Conservation (phyloP, 2,888 invertebrate genomes). For the Orthonevra nobilis region DNA sequence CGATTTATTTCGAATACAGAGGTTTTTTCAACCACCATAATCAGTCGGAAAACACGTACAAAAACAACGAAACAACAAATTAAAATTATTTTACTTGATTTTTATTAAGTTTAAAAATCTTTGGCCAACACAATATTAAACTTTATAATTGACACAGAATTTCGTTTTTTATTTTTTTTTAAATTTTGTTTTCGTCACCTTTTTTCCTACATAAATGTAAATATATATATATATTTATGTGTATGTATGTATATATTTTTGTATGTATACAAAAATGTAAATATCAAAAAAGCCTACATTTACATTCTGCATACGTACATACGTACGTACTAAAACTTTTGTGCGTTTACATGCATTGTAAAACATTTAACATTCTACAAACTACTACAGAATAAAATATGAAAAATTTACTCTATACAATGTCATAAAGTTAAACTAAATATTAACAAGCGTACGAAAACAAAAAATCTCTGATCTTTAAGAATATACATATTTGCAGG, state of each 20-base stretch:
- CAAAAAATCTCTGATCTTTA: constrained; percentile 18
- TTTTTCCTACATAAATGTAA: too few species aligned
- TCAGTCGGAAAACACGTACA: too few species aligned
- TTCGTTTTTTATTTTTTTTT: constrained; percentile 37
- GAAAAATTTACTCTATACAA: neutral
- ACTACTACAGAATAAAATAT: constrained; percentile 16
- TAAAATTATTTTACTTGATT: constrained; percentile 55
- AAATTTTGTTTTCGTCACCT: too few species aligned
- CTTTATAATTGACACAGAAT: constrained; percentile 62
- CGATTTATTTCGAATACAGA: too few species aligned
- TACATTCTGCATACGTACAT: constrained; percentile 31
- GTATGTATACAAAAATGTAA: constrained; percentile 34
- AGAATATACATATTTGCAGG: constrained; percentile 15
- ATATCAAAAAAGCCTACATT: constrained; percentile 34
- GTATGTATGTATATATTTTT: constrained; percentile 21
- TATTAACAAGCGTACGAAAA: constrained; percentile 20
- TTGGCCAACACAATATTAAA: constrained; percentile 75
- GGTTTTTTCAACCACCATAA: too few species aligned
- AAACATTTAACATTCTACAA: constrained; percentile 22
- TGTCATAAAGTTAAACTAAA: constrained; percentile 16
- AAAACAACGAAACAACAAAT: neutral
- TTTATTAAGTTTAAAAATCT: constrained; percentile 72
- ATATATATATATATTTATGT: constrained; percentile 29
- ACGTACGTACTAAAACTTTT: too few species aligned
- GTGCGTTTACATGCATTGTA: constrained; percentile 24